Conservation (phyloP, 2,113 vertebrate species). For the Archocentrus centrarchus region DNA sequence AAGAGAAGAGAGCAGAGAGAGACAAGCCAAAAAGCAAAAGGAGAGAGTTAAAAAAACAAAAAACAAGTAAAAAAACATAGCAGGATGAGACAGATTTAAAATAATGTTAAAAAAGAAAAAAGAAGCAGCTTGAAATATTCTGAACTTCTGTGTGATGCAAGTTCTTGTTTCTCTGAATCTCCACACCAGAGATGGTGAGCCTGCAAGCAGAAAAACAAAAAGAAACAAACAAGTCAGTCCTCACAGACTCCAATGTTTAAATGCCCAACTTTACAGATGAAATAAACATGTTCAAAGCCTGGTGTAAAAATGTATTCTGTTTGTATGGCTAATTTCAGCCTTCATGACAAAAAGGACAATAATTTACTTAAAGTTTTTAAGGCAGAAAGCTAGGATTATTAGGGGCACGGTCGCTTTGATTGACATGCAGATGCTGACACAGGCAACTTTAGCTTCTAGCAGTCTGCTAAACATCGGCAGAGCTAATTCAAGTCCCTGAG, state of each 20-base stretch:
- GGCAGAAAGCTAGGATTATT: no score
- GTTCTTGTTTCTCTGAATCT: background rate
- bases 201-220: background rate
- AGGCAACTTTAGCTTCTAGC: background rate
- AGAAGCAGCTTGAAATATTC: background rate
- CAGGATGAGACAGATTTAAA: no score
- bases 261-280: background rate
- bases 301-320: background rate
- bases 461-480: background rate
- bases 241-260: background rate
- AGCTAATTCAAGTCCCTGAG: background rate
- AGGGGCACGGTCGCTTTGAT: rapidly evolving
- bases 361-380: background rate
- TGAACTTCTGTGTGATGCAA: background rate
- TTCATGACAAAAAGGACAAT: background rate
- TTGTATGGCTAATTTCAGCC: background rate
- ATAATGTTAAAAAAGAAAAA: no score
- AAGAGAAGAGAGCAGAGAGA: no score
- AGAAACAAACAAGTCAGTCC: background rate
- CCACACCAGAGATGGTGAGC: no score
- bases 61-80: no score
- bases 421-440: no score
- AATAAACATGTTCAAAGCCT: background rate
- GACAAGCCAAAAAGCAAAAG: no score
- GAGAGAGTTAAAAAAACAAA: no score